Percentiles rank a stretch among this genome's conserved stretches.
These are phyloP conservation scores for Cricetomys ansorgei DNA, from an alignment of 2,113 vertebrate genomes.

Conservation along the genomic window DNA sequence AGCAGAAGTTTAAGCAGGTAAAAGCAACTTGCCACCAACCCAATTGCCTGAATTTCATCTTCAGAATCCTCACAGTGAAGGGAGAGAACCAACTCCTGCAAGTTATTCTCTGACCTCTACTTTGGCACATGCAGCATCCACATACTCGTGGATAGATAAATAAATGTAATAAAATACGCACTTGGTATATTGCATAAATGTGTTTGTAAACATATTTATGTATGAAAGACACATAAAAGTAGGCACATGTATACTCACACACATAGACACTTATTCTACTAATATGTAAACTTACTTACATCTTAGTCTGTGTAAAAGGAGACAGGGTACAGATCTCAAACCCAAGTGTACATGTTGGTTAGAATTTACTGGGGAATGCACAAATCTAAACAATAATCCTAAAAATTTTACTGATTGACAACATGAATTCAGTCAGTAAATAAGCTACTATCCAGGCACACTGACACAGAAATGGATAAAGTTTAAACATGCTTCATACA, in stretches of 20 bases:
- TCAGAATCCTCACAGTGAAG: fast-evolving
- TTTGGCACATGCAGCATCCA: neutral
- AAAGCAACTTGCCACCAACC: neutral
- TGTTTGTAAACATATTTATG: neutral
- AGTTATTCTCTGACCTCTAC: neutral
- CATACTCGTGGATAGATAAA: neutral
- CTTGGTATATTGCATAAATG: neutral
- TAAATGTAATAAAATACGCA: neutral
- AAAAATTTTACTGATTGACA: neutral
- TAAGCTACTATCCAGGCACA: neutral
- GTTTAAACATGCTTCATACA: neutral
- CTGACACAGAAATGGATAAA: neutral
- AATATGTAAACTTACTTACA: neutral
- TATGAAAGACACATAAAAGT: neutral
- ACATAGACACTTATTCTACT: neutral
- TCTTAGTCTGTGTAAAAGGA: neutral
- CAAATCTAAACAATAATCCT: neutral
- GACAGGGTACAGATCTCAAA: neutral
- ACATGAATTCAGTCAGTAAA: neutral
- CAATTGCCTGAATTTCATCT: neutral
- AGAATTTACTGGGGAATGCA: neutral
- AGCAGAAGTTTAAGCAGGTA: neutral
- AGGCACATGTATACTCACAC: neutral
- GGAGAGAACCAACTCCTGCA: neutral
- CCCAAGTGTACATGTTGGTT: neutral